Conservation (phyloP, 2,113 vertebrate species). For the Sula dactylatra region DNA sequence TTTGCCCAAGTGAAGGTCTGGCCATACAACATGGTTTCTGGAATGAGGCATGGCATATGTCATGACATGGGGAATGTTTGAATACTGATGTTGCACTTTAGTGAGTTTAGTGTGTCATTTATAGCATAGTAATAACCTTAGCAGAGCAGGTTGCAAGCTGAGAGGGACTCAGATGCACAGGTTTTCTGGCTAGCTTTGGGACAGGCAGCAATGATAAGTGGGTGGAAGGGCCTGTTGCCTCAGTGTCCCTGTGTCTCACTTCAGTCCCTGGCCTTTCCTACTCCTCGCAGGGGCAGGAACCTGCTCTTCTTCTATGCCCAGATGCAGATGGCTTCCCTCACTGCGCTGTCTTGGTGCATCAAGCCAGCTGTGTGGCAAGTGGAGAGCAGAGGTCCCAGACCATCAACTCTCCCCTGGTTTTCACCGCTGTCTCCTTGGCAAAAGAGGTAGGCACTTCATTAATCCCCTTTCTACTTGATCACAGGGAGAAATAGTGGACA, state of each 20-base stretch:
- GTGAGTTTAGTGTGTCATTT: accelerated
- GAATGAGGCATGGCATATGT: not conserved
- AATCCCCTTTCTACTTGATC: not conserved
- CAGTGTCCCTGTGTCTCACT: not conserved
- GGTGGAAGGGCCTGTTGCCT: not conserved
- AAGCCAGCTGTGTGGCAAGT: not conserved
- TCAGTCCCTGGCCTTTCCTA: not conserved
- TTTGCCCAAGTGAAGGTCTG: not conserved
- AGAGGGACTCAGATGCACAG: not conserved
- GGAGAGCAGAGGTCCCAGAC: not conserved
- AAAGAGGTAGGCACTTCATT: not conserved
- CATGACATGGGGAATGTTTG: not conserved
- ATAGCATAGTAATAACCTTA: not conserved
- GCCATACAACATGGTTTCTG: not conserved
- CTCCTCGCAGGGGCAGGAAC: not conserved
- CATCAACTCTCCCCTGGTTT: not conserved
- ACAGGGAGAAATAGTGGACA: not conserved
- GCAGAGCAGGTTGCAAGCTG: not conserved
- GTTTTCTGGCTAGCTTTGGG: not conserved
- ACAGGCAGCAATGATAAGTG: not conserved
- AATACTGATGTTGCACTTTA: not conserved
- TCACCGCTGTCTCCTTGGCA: not conserved
- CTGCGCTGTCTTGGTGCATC: accelerated
- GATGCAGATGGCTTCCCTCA: not conserved
- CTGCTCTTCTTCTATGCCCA: not conserved